phyloP scores from a whole-genome alignment of 2,888 invertebrate species.

The Lasius platythorax region DNA sequence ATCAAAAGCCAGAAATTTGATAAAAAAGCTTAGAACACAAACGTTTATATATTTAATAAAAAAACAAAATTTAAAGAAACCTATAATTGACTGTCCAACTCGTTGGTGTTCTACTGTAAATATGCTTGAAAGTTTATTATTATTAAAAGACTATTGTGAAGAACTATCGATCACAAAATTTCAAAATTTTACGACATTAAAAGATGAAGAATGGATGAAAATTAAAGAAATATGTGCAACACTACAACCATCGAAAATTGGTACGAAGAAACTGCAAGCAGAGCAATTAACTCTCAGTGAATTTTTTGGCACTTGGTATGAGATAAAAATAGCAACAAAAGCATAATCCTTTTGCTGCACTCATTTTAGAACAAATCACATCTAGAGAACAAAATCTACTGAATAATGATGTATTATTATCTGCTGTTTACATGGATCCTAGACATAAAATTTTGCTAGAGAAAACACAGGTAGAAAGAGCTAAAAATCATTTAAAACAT shows the following conservation, averaged over 20 bases:
- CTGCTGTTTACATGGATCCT: neutral
- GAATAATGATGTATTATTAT: neutral
- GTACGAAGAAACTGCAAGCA: neutral
- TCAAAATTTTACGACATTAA: slow-evolving; percentile 1
- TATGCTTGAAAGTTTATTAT: neutral
- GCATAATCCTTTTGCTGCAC: too few species aligned
- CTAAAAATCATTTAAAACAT: slow-evolving; percentile 21
- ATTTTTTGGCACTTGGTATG: too few species aligned
- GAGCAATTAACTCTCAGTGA: slow-evolving; percentile 23
- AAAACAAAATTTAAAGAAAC: neutral
- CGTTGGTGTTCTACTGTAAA: neutral
- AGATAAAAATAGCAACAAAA: too few species aligned
- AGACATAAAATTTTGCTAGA: slow-evolving; percentile 8
- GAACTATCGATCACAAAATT: slow-evolving; percentile 17
- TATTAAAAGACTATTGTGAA: neutral
- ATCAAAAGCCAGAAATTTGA: neutral
- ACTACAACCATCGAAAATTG: slow-evolving; percentile 8
- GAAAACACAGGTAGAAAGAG: neutral
- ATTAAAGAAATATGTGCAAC: neutral
- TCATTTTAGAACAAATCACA: neutral
- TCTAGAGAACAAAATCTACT: neutral
- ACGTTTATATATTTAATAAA: neutral
- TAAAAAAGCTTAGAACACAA: neutral
- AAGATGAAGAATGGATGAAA: neutral
- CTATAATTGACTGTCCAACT: neutral